Evolutionary conservation across 2,888 invertebrate genomes (phyloP), one percentile per base, ranked within the genome.

Genomic region (Ichneumon xanthorius): DNA sequence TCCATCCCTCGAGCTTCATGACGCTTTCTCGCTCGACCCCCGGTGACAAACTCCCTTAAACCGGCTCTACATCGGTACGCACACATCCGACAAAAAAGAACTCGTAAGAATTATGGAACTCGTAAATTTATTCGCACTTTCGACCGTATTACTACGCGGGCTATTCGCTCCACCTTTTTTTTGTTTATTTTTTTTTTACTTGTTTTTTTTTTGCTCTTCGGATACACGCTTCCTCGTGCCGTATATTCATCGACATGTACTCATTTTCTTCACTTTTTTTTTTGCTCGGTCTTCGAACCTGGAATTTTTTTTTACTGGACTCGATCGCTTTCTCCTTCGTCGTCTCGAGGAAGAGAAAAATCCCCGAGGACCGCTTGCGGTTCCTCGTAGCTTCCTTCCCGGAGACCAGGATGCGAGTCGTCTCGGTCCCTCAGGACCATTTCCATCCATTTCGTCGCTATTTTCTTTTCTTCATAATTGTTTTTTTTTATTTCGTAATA

Each of bases 51-150:
- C 63, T n/a, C 79, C 55, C 78, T 22, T 61, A 65, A 58, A 58
- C 26, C 55, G 19, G 53, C 80, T 76, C 78, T 70, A 50, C 30
- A 40, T 2, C 26, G 26, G 37, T 7, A 37, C 45, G 33, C 30
- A 33, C 33, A 16, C 61, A 33, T n/a, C 5, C 33, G 61, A 63
- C 61, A 33, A 61, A 61, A 77, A 65, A 71, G 6, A 50, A 19
- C 26, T 65, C 37, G 40, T 22, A 73, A 68, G 72, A 81, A 48
- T 3, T 67, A 50, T 53, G 30, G 37, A 79, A 67, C 82, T 85
- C 85, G 76, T 85, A 82, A 85, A 85, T 82, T 85, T 85, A 85
- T 85, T 82, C 75, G 82, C 85, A 82, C 76, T 82, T 33, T 58
- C 40, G 40, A 37, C 70, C 55, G 26, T 65, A 68, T 73, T 63